phyloP scores from a whole-genome alignment of 2,113 vertebrate genomes.

The Halichoeres trimaculatus region DNA sequence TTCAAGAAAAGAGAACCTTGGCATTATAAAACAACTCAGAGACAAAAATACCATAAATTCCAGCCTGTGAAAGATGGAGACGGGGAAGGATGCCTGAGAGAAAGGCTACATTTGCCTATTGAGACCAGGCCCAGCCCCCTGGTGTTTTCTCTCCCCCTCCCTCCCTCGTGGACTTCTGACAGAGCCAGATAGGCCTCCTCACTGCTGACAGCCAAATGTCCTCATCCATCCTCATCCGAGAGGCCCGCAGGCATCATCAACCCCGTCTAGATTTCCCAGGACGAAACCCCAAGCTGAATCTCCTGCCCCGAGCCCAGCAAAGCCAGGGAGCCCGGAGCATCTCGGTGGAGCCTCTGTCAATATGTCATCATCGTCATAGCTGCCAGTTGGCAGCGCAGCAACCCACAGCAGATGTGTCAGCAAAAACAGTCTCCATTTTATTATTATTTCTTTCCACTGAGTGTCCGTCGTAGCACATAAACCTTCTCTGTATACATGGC shows the following conservation, averaged over 20 bases:
- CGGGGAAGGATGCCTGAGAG: constrained; percentile 45
- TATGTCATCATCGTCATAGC: constrained; percentile 78
- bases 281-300: constrained; percentile 69
- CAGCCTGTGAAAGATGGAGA: constrained; percentile 38
- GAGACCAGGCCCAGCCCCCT: constrained; percentile 58
- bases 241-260: constrained; percentile 70
- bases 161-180: constrained; percentile 64
- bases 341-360: constrained; percentile 74
- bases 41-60: constrained; percentile 35
- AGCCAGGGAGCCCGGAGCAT: constrained; percentile 63
- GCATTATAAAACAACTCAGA: constrained; percentile 9
- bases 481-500: constrained; percentile 35
- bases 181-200: constrained; percentile 72
- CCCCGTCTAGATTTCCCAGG: constrained; percentile 71
- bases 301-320: constrained; percentile 49
- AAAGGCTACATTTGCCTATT: constrained; percentile 50
- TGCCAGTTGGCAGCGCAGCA: constrained; percentile 69
- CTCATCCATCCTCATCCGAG: constrained; percentile 80
- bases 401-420: constrained; percentile 72
- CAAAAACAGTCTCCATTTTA: constrained; percentile 63
- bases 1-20: constrained; percentile 30
- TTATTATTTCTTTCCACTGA: constrained; percentile 54
- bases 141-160: constrained; percentile 54
- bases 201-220: constrained; percentile 79
- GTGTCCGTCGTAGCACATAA: constrained; percentile 34